These are phyloP conservation scores for Triops longicaudatus DNA, from an alignment of 1,140 invertebrate species.

Conservation along the genomic window DNA sequence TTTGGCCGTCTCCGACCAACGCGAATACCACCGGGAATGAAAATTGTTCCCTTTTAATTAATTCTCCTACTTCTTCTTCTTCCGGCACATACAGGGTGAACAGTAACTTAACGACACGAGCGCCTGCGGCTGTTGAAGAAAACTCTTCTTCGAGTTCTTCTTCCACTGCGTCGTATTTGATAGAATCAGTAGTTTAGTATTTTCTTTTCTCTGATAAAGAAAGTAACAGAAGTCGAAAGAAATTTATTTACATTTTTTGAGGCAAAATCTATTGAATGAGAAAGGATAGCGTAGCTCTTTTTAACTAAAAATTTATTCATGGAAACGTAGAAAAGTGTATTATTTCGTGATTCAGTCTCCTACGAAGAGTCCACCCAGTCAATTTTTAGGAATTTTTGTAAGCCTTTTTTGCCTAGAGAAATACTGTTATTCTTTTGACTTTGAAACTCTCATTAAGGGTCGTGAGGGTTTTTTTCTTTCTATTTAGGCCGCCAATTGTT, in stretches of 20 bases:
- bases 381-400: background rate
- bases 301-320: no score
- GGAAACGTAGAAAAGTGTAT: no score
- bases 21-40: background rate
- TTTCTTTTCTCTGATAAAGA: background rate
- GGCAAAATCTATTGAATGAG: no score
- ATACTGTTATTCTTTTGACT: background rate
- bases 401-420: no score
- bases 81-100: background rate
- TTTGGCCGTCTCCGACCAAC: constrained; percentile 19
- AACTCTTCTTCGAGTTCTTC: background rate
- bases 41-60: no score
- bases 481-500: background rate
- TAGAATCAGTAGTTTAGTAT: background rate
- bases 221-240: background rate
- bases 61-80: background rate
- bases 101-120: background rate
- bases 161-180: background rate
- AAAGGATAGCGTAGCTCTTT: no score
- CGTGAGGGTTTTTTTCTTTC: background rate
- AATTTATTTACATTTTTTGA: no score
- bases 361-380: background rate
- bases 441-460: background rate
- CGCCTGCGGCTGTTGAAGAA: background rate
- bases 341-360: no score